Conservation (phyloP, 2,888 invertebrate species). For the Ornithoptera priamus region DNA sequence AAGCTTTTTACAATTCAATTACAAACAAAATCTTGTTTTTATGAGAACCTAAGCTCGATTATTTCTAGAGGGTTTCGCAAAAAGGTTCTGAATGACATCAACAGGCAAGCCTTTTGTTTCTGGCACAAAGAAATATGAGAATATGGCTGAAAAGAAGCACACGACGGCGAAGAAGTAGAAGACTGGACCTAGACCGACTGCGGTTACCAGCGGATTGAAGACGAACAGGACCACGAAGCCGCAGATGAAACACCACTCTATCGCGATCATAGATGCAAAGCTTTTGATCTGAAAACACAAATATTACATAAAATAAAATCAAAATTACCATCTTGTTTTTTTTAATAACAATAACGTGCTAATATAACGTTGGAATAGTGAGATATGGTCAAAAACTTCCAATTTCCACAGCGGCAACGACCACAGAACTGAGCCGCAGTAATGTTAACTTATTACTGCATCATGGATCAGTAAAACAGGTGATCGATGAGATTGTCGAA, state of each 20-base stretch:
- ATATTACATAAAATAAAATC: too few relatives aligned
- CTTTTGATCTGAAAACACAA: neutral
- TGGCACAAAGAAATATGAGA: constrained; percentile 35
- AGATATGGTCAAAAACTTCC: too few relatives aligned
- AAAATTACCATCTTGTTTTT: too few relatives aligned
- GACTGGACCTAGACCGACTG: constrained; percentile 38
- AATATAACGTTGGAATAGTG: too few relatives aligned
- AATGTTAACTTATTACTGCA: too few relatives aligned
- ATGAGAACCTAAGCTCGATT: neutral
- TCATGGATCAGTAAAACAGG: too few relatives aligned
- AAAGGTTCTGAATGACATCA: constrained; percentile 35
- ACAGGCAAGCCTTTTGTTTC: constrained; percentile 42
- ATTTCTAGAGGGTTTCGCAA: neutral
- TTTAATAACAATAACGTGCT: too few relatives aligned
- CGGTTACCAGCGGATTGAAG: constrained; percentile 38
- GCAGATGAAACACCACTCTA: constrained; percentile 13
- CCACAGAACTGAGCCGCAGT: too few relatives aligned
- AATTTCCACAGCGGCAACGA: too few relatives aligned
- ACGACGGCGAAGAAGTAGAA: constrained; percentile 40
- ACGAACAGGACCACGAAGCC: constrained; percentile 38
- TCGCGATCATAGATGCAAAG: neutral
- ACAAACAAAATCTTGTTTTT: too few relatives aligned
- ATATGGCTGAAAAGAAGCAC: constrained; percentile 34
- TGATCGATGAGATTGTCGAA: too few relatives aligned
- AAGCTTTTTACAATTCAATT: too few relatives aligned